Evolutionary conservation across 2,888 invertebrate species (phyloP).

Genomic region (Hydrotaea diabolus): DNA sequence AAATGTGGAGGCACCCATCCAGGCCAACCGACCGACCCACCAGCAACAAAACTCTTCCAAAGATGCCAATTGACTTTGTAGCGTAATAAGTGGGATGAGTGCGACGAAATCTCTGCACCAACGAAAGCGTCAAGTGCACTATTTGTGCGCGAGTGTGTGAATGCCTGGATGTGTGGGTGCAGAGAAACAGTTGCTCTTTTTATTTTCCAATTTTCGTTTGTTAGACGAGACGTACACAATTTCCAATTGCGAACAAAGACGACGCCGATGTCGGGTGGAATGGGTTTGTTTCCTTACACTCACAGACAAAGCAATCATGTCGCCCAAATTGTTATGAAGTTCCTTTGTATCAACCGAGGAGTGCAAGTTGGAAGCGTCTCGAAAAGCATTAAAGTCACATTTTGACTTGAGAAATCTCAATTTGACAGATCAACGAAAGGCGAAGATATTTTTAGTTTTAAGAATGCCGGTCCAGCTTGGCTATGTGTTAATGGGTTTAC

Average conservation of each 20-base stretch:
- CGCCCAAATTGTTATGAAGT: no score
- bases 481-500: no score
- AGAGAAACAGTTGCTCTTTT: slow-evolving; percentile 10
- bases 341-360: no score
- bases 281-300: no score
- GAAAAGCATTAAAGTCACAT: not conserved
- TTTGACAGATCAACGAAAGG: no score
- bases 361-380: not conserved
- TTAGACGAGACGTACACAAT: slow-evolving; percentile 40
- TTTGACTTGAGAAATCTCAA: no score
- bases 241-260: slow-evolving; percentile 50
- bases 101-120: not conserved
- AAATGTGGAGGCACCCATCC: not conserved
- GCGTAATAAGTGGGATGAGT: slow-evolving; percentile 58
- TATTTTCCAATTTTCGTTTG: not conserved
- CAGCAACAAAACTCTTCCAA: not conserved
- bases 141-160: not conserved
- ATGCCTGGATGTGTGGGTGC: not conserved
- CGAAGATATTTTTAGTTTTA: no score
- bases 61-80: slow-evolving; percentile 64
- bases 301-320: no score
- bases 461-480: no score
- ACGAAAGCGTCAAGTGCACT: not conserved
- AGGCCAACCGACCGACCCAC: no score
- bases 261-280: slow-evolving; percentile 1